These are phyloP conservation scores for Clarias batrachus DNA, from an alignment of 2,113 vertebrate species.

Conservation along the genomic window DNA sequence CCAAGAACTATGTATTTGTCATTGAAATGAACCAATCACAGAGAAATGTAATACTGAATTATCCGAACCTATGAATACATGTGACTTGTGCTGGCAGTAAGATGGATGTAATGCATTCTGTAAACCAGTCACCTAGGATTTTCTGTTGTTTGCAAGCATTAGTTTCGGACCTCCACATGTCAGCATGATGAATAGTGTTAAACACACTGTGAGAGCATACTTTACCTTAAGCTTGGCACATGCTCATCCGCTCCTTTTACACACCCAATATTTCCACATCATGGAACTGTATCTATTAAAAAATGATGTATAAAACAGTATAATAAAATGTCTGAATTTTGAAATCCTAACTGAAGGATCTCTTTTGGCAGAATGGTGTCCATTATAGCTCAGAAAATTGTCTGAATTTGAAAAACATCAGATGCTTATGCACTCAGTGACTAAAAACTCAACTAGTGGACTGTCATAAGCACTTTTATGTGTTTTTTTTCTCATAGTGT, in stretches of 20 bases:
- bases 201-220: background rate
- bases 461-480: background rate
- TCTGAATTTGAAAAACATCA: too few relatives aligned
- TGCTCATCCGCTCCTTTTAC: background rate
- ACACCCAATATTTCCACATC: background rate
- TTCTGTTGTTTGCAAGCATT: slow-evolving; percentile 35
- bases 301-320: background rate
- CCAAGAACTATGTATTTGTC: slow-evolving; percentile 6
- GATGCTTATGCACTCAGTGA: background rate
- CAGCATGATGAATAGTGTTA: background rate
- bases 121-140: slow-evolving; percentile 58
- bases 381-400: background rate
- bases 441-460: background rate
- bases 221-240: background rate
- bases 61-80: slow-evolving; percentile 2
- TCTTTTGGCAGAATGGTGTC: background rate
- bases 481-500: background rate
- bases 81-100: slow-evolving; percentile 46
- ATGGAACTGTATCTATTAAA: background rate
- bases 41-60: slow-evolving; percentile 3
- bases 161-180: background rate
- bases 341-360: background rate
- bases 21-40: background rate
- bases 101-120: slow-evolving; percentile 58
- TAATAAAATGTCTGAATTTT: background rate